A percentile compares a stretch with the other conserved stretches of the same genome.
Conservation (phyloP, 2,797 vertebrate species). For the Thamnophis elegans region DNA sequence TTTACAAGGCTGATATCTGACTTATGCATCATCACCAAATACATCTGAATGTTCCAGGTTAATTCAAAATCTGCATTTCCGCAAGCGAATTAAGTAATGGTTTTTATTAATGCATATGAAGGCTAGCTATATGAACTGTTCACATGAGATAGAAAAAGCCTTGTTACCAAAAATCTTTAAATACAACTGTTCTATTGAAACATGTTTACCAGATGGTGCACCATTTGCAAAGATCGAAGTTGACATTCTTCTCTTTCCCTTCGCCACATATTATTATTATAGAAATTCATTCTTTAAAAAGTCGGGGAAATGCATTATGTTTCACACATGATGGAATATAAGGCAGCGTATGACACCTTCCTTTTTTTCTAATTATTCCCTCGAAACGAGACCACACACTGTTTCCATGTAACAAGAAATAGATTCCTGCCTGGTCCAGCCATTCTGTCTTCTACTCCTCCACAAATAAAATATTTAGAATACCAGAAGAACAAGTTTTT, state of each 20-base stretch:
- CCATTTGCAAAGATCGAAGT: not conserved
- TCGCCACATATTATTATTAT: not conserved
- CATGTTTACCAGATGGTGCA: not conserved
- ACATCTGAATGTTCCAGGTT: not conserved
- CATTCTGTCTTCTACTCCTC: not conserved
- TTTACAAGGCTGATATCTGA: not conserved
- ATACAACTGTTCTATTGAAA: not conserved
- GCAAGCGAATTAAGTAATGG: not conserved
- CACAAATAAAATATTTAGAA: not conserved
- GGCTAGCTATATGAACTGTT: not conserved
- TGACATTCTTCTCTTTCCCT: not conserved
- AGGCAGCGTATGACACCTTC: not conserved
- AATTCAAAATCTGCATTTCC: not conserved
- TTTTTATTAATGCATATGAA: not conserved
- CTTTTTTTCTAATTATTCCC: not conserved
- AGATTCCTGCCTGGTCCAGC: not conserved
- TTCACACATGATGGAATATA: not conserved
- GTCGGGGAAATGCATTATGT: not conserved
- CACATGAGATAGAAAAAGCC: not conserved
- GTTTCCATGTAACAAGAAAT: not conserved
- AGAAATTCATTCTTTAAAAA: not conserved
- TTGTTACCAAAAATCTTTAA: not conserved
- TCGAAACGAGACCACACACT: not conserved
- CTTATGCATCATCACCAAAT: not conserved
- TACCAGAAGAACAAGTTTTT: not conserved